Percentiles rank a stretch among this genome's conserved stretches.
phyloP scores from a whole-genome alignment of 2,888 invertebrate species.

The Pseudococcus viburni region DNA sequence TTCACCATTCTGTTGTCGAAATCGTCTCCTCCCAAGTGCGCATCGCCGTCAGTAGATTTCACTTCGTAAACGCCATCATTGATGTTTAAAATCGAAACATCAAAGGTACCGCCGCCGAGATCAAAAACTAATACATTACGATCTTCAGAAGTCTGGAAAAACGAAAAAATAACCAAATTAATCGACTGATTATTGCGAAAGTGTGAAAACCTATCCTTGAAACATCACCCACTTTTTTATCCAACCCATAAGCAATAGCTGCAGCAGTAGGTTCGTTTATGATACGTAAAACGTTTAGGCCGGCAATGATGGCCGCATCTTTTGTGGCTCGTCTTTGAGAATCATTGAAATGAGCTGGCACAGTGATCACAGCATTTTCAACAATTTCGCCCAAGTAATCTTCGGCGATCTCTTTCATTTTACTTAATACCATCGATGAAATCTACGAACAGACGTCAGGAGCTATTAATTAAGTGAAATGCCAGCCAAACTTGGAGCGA shows the following conservation, averaged over 20 bases:
- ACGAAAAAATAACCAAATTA: no score
- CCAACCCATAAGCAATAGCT: conserved; percentile 92
- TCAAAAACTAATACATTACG: conserved; percentile 74
- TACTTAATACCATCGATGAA: conserved; percentile 88
- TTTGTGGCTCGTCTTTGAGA: conserved; percentile 94
- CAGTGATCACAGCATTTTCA: conserved; percentile 90
- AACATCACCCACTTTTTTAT: conserved; percentile 77
- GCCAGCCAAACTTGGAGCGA: no score
- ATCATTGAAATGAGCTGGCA: conserved; percentile 93
- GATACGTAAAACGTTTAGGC: conserved; percentile 78
- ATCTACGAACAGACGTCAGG: conserved; percentile 67
- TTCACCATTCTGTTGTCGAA: conserved; percentile 92
- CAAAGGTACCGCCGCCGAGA: conserved; percentile 92
- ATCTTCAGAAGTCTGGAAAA: no score
- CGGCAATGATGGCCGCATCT: conserved; percentile 91
- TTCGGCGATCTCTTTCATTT: conserved; percentile 94
- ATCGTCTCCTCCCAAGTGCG: conserved; percentile 75
- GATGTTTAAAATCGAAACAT: conserved; percentile 94
- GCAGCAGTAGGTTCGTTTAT: conserved; percentile 79
- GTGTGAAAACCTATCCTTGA: not conserved
- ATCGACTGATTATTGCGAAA: no score
- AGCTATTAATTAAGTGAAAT: no score
- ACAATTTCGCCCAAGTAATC: conserved; percentile 88
- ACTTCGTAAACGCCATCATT: conserved; percentile 96
- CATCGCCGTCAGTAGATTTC: conserved; percentile 86